phyloP scores from a whole-genome alignment of 2,888 invertebrate genomes.

The Melanargia galathea region DNA sequence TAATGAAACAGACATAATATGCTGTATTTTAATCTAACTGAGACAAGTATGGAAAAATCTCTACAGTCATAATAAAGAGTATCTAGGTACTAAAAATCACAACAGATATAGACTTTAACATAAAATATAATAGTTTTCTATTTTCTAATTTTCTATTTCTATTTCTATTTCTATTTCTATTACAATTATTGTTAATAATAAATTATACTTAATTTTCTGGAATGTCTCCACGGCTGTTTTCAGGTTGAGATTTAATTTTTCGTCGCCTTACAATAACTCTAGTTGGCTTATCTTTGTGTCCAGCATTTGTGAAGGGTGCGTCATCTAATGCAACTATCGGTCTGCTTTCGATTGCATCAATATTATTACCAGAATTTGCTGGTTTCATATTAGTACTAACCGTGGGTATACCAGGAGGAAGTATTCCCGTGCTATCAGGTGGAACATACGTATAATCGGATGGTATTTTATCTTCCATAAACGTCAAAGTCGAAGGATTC shows the following conservation, averaged over 20 bases:
- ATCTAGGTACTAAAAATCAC: too few relatives aligned
- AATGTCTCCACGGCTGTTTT: constrained; percentile 25
- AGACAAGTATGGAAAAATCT: too few relatives aligned
- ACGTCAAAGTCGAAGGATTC: background rate
- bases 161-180: too few relatives aligned
- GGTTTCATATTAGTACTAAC: background rate
- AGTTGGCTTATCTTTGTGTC: background rate
- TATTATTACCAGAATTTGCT: background rate
- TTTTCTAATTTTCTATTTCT: too few relatives aligned
- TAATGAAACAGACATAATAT: too few relatives aligned
- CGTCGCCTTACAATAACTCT: constrained; percentile 1
- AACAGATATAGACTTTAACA: too few relatives aligned
- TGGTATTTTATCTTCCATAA: background rate
- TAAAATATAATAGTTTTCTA: too few relatives aligned
- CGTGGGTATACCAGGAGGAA: background rate
- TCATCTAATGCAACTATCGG: background rate
- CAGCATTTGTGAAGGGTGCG: background rate
- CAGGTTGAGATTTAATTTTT: background rate
- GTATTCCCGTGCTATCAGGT: background rate
- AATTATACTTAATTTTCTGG: too few relatives aligned
- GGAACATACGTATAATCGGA: background rate
- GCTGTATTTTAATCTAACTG: too few relatives aligned
- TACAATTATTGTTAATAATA: constrained; percentile 31
- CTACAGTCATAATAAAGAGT: too few relatives aligned
- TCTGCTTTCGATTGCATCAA: background rate